Percentiles rank a stretch among this genome's conserved stretches.
These are phyloP conservation scores for Symphodus melops DNA, from an alignment of 2,113 vertebrate genomes.

Conservation along the genomic window DNA sequence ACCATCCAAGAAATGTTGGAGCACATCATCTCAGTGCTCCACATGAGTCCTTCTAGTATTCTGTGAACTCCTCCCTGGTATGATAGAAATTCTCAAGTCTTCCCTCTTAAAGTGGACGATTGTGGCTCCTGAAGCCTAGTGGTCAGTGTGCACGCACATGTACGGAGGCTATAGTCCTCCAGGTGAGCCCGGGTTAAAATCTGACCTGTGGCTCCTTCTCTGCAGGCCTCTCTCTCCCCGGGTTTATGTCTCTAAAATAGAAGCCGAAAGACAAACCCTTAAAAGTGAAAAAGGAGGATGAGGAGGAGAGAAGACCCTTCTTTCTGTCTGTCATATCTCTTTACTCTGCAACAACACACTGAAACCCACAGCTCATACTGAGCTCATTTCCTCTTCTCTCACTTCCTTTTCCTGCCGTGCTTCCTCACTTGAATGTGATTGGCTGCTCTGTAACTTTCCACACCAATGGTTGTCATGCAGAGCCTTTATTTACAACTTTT, in stretches of 20 bases:
- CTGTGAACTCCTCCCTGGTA: not conserved
- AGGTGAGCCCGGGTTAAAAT: too few species aligned
- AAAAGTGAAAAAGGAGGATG: too few species aligned
- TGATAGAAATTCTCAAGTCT: not conserved
- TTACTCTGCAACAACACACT: not conserved
- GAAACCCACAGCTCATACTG: not conserved
- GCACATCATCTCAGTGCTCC: not conserved
- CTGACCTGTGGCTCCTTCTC: too few species aligned
- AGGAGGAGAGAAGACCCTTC: too few species aligned
- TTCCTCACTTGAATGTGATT: conserved; percentile 35
- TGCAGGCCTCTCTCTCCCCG: too few species aligned
- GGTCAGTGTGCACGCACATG: too few species aligned
- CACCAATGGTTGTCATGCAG: not conserved
- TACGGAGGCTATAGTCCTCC: too few species aligned
- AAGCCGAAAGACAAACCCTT: too few species aligned
- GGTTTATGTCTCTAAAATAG: too few species aligned
- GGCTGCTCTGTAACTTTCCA: conserved; percentile 2
- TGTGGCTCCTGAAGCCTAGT: too few species aligned
- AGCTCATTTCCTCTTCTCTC: conserved; percentile 41
- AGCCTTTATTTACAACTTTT: not conserved
- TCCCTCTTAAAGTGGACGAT: too few species aligned
- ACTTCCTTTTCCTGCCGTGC: conserved; percentile 36
- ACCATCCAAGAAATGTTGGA: not conserved
- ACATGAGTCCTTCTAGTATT: not conserved
- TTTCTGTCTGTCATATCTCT: too few species aligned